These are phyloP conservation scores for Clitarchus hookeri DNA, from an alignment of 2,888 invertebrate species.

Conservation along the genomic window DNA sequence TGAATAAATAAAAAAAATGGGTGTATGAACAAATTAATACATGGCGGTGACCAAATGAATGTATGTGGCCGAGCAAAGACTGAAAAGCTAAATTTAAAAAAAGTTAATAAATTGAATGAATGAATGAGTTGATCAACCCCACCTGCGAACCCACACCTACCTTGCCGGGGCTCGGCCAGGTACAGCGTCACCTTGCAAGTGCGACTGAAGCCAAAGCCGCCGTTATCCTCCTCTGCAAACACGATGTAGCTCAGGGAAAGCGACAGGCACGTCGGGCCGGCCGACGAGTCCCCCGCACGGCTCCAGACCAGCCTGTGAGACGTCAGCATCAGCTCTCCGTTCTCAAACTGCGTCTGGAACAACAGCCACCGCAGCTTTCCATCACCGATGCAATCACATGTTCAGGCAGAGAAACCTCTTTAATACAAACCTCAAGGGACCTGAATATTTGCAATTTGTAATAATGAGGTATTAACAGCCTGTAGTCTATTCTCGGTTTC, in stretches of 20 bases:
- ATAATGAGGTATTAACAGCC: too few species aligned
- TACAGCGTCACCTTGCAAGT: slow-evolving; percentile 80
- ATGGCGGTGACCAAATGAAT: too few species aligned
- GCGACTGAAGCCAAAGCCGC: slow-evolving; percentile 79
- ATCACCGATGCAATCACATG: background rate
- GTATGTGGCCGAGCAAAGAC: too few species aligned
- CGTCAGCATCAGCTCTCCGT: slow-evolving; percentile 81
- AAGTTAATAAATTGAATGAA: too few species aligned
- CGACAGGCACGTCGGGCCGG: slow-evolving; percentile 69
- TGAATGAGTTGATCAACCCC: too few species aligned
- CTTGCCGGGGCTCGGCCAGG: slow-evolving; percentile 66
- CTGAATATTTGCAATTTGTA: too few species aligned
- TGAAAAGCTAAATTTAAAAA: too few species aligned
- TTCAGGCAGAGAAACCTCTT: too few species aligned
- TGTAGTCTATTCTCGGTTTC: too few species aligned
- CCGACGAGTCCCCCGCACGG: slow-evolving; percentile 71
- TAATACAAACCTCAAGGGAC: too few species aligned
- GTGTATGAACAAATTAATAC: too few species aligned
- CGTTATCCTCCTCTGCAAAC: slow-evolving; percentile 79
- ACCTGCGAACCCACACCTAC: slow-evolving; percentile 51
- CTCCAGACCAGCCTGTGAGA: slow-evolving; percentile 87
- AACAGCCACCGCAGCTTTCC: background rate
- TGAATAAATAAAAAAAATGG: too few species aligned
- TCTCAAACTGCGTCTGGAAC: slow-evolving; percentile 76
- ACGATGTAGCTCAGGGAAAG: slow-evolving; percentile 73